A percentile compares a stretch with the other conserved stretches of the same genome.
These are phyloP conservation scores for Hyperoplus lanceolatus DNA, from an alignment of 2,797 vertebrate species.

Conservation along the genomic window DNA sequence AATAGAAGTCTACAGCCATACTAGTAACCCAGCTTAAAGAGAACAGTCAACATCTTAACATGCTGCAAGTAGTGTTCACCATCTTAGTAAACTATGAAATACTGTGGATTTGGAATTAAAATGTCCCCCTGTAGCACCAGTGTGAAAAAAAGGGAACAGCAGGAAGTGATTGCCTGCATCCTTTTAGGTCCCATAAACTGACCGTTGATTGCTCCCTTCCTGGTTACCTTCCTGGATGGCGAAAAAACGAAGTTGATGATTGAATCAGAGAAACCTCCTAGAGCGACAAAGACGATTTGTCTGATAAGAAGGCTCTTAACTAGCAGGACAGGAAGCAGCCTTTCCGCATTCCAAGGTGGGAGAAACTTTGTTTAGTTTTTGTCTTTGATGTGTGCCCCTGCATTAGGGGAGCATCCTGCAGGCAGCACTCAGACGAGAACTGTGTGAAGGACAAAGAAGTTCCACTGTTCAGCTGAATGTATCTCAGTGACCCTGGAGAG, in stretches of 20 bases:
- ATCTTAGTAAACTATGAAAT: background rate
- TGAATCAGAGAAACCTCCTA: constrained; percentile 62
- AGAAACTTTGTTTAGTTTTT: constrained; percentile 28
- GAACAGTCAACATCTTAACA: background rate
- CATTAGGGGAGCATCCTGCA: constrained; percentile 11
- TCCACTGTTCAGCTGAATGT: background rate
- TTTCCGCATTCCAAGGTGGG: constrained; percentile 84
- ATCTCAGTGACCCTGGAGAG: constrained; percentile 12
- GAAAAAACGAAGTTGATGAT: constrained; percentile 51
- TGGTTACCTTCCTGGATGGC: constrained; percentile 65
- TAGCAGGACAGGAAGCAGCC: constrained; percentile 79
- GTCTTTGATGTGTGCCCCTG: constrained; percentile 18
- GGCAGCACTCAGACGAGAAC: constrained; percentile 3
- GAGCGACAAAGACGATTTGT: constrained; percentile 41
- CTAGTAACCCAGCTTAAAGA: background rate
- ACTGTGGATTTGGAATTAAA: constrained; percentile 1
- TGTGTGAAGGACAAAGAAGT: background rate
- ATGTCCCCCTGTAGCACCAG: constrained; percentile 19
- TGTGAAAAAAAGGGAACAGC: background rate
- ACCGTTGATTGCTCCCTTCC: constrained; percentile 81
- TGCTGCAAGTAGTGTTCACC: background rate
- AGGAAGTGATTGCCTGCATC: constrained; percentile 65
- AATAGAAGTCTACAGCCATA: too few relatives aligned
- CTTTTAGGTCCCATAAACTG: constrained; percentile 61
- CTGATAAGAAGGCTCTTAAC: constrained; percentile 70